These are phyloP conservation scores for Hoplodrina ambigua DNA, from an alignment of 2,888 invertebrate genomes.

Conservation along the genomic window DNA sequence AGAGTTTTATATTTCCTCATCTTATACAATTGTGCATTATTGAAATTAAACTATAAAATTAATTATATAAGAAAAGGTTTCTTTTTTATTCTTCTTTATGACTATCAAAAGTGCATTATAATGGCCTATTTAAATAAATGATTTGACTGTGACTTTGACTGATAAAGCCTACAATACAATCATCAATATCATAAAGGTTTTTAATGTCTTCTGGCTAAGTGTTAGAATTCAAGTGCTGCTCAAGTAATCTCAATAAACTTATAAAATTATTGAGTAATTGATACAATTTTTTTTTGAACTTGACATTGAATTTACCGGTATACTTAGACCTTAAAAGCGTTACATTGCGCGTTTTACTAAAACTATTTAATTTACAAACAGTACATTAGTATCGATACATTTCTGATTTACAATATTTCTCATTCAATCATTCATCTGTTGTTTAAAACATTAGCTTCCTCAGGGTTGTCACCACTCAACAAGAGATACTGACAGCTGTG, in stretches of 20 bases:
- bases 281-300: not conserved
- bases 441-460: conserved; percentile 74
- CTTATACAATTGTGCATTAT: too few species aligned
- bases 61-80: too few species aligned
- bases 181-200: not conserved
- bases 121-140: too few species aligned
- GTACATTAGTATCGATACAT: conserved; percentile 27
- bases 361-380: not conserved
- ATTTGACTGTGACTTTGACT: too few species aligned
- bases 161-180: not conserved
- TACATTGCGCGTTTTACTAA: conserved; percentile 9
- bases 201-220: not conserved
- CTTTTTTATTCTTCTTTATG: too few species aligned
- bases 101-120: too few species aligned
- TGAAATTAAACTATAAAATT: too few species aligned
- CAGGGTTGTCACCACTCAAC: conserved; percentile 64
- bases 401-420: conserved; percentile 60
- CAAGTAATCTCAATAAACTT: not conserved
- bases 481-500: conserved; percentile 63
- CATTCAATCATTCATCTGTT: conserved; percentile 69
- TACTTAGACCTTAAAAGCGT: not conserved
- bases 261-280: not conserved
- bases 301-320: not conserved
- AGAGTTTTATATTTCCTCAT: too few species aligned
- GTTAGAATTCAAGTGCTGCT: not conserved